Evolutionary conservation across 2,113 vertebrate species (phyloP), one percentile per base, ranked within the genome.

Genomic region (Antidorcas marsupialis): DNA sequence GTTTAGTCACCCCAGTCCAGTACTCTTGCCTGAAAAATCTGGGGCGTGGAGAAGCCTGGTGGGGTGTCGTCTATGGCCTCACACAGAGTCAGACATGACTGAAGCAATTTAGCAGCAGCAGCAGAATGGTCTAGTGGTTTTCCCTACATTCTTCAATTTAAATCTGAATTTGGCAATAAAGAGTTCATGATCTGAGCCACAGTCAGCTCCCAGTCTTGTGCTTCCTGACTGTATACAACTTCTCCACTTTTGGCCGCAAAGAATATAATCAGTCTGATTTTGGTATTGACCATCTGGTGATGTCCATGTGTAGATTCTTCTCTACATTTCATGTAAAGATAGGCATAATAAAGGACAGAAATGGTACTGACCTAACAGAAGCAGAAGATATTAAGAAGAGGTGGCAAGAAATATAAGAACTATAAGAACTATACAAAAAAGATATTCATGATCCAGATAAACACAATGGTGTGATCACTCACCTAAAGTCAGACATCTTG

Each of bases 41-140:
- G 0, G 14, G 28, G 60, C 14, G 33, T 0, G 6, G 60, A 62
- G 14, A 3, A 62, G 60, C 60, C 60, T 33, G 14, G 14, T 62
- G 28, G 60, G 28, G 13, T 62, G 60, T 28, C 0, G 0, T 33
- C 60, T 62, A 33, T 33, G 60, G 60, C 1, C 2, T 62, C 0
- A 0, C 60, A 33, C 60, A 62, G 14, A 62, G 14, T 33, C 1
- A 7, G 6, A 33, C 60, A 62, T 62, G 13, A 62, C 28, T 62
- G 60, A 62, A 62, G 14, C 0, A 0, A 62, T 14, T 33, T 33
- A 62, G 60, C 28, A 62, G 28, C 60, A 62, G 60, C 60, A 62
- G 14, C 28, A 62, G 60, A 33, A 14, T 62, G 60, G 60, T 62
- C 28, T 62, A 62, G 14, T 33, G 62, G 33, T n/a, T 64, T n/a